These are phyloP conservation scores for Lampris megalopsis DNA, from an alignment of 2,113 vertebrate species.

Conservation along the genomic window DNA sequence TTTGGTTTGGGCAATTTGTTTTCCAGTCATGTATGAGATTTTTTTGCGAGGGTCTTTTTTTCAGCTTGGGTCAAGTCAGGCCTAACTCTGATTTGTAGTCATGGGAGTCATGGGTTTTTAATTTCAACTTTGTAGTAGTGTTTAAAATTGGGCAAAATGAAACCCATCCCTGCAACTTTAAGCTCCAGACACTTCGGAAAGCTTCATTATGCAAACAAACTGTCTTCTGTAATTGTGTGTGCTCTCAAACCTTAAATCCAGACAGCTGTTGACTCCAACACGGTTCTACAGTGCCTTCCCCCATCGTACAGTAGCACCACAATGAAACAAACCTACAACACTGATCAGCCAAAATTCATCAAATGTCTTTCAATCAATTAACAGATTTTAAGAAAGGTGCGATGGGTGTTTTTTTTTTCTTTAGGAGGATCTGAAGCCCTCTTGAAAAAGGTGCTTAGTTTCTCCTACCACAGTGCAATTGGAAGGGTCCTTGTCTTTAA, in stretches of 20 bases:
- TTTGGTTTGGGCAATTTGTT: constrained; percentile 21
- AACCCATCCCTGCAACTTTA: constrained; percentile 60
- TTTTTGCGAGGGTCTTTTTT: background rate
- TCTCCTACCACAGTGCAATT: constrained; percentile 78
- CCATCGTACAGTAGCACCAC: constrained; percentile 57
- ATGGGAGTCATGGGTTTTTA: constrained; percentile 10
- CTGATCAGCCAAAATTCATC: background rate
- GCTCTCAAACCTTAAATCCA: constrained; percentile 58
- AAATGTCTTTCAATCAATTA: constrained; percentile 21
- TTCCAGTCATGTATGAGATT: constrained; percentile 22
- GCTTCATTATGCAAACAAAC: constrained; percentile 63
- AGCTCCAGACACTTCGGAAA: constrained; percentile 78
- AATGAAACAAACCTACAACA: constrained; percentile 27
- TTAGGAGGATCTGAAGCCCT: constrained; percentile 48
- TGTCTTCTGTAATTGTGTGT: constrained; percentile 43
- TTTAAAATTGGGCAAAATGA: constrained; percentile 51
- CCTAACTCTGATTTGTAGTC: constrained; percentile 40
- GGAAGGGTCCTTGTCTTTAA: constrained; percentile 61
- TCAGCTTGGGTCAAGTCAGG: constrained; percentile 40
- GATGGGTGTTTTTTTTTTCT: constrained; percentile 44
- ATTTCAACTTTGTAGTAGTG: constrained; percentile 36
- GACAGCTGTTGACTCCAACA: constrained; percentile 54
- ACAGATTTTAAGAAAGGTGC: constrained; percentile 61
- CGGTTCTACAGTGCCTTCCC: constrained; percentile 53
- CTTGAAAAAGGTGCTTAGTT: constrained; percentile 65